Percentiles rank a stretch among this genome's conserved stretches.
Conservation (phyloP, 2,888 invertebrate species). For the Octonoba sinensis region DNA sequence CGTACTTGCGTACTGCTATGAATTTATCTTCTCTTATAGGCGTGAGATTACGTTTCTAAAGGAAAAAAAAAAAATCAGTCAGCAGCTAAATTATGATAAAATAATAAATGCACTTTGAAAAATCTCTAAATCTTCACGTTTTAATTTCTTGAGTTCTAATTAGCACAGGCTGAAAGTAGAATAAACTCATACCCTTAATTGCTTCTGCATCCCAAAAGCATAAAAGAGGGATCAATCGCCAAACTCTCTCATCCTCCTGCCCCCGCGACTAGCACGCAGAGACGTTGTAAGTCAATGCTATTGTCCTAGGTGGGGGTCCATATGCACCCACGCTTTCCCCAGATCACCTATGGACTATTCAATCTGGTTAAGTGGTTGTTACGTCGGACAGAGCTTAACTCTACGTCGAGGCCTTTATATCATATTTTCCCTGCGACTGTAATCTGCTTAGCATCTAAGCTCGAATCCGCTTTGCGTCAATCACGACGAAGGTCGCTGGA, state of each 20-base stretch:
- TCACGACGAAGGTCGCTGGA: slow-evolving; percentile 24
- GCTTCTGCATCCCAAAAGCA: too few relatives aligned
- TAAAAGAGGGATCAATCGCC: slow-evolving; percentile 1
- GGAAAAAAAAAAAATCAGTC: too few relatives aligned
- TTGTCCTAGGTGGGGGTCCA: slow-evolving; percentile 36
- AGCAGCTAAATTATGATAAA: too few relatives aligned
- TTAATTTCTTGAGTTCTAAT: too few relatives aligned
- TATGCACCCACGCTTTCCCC: slow-evolving; percentile 26
- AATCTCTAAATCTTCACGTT: too few relatives aligned
- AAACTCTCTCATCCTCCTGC: background rate
- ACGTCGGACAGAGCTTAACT: slow-evolving; percentile 23
- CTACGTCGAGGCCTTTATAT: slow-evolving; percentile 9
- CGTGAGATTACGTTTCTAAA: too few relatives aligned
- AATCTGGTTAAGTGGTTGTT: slow-evolving; percentile 59
- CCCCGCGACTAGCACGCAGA: background rate
- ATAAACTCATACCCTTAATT: too few relatives aligned
- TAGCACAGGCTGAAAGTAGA: too few relatives aligned
- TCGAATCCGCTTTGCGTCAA: slow-evolving; percentile 51
- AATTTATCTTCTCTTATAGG: too few relatives aligned
- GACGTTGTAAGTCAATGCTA: slow-evolving; percentile 45
- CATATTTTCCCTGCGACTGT: slow-evolving; percentile 28
- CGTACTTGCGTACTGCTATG: too few relatives aligned
- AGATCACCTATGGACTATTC: slow-evolving; percentile 33
- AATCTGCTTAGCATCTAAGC: slow-evolving; percentile 57
- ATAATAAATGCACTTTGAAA: too few relatives aligned